Conservation (phyloP, 1,140 invertebrate genomes). For the Listronotus oregonensis region DNA sequence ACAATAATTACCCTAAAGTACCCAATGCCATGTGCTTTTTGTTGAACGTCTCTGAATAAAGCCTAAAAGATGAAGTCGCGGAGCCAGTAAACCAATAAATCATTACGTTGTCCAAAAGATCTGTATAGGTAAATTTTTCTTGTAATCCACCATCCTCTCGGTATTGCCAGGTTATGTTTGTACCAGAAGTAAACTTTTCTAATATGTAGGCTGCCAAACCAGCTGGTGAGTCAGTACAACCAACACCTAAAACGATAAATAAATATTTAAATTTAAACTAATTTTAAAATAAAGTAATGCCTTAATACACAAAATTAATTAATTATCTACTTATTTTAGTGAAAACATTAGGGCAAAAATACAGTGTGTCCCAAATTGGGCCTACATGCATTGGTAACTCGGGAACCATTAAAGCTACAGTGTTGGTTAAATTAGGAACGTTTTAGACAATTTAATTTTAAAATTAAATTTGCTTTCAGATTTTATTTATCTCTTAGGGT, state of each 20-base stretch:
- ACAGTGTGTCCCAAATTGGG: too few relatives aligned
- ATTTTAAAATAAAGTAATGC: too few relatives aligned
- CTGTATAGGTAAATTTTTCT: slow-evolving; percentile 68
- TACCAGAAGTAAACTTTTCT: slow-evolving; percentile 83
- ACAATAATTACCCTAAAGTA: slow-evolving; percentile 57
- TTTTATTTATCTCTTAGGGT: too few relatives aligned
- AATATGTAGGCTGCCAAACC: slow-evolving; percentile 82
- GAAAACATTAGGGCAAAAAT: too few relatives aligned
- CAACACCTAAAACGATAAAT: slow-evolving; percentile 59
- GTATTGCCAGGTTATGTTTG: slow-evolving; percentile 63
- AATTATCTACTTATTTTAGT: too few relatives aligned
- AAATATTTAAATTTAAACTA: background rate
- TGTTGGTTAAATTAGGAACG: too few relatives aligned
- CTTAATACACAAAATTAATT: too few relatives aligned
- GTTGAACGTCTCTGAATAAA: slow-evolving; percentile 73
- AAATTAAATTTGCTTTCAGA: too few relatives aligned
- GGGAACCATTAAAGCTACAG: too few relatives aligned
- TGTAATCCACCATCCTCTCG: slow-evolving; percentile 68
- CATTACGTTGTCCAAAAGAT: slow-evolving; percentile 88
- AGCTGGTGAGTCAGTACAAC: slow-evolving; percentile 69
- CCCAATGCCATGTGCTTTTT: slow-evolving; percentile 52
- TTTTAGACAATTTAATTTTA: too few relatives aligned
- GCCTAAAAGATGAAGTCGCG: slow-evolving; percentile 75
- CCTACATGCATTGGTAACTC: too few relatives aligned
- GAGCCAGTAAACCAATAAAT: slow-evolving; percentile 82